A percentile compares a stretch with the other conserved stretches of the same genome.
Conservation (phyloP, 2,888 invertebrate genomes). For the Helobdella robusta region DNA sequence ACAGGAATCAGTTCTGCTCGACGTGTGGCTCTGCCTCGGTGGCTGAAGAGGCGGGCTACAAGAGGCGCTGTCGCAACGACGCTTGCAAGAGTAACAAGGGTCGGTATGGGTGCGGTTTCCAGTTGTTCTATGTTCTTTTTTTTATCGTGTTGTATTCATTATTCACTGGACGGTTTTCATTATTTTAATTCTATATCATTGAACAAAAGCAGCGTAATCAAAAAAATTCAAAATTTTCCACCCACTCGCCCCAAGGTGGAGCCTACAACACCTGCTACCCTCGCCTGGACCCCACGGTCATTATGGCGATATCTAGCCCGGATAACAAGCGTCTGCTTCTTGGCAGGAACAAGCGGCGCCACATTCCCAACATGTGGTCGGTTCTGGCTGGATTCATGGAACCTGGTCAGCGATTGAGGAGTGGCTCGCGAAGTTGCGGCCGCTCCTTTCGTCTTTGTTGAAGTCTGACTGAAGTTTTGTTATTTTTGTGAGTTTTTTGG, state of each 20-base stretch:
- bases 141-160: not conserved
- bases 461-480: too few relatives aligned
- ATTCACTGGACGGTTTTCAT: too few relatives aligned
- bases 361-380: slow-evolving; percentile 53
- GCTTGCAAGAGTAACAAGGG: slow-evolving; percentile 44
- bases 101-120: too few relatives aligned
- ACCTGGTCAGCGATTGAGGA: too few relatives aligned
- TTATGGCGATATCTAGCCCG: slow-evolving; percentile 51
- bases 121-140: slow-evolving; percentile 1
- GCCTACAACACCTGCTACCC: slow-evolving; percentile 48
- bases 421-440: too few relatives aligned
- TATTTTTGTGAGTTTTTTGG: too few relatives aligned
- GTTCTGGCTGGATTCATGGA: slow-evolving; percentile 56
- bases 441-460: too few relatives aligned
- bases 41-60: slow-evolving; percentile 45
- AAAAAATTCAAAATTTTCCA: not conserved
- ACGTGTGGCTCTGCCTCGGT: slow-evolving; percentile 47
- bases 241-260: slow-evolving; percentile 35
- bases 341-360: slow-evolving; percentile 50
- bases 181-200: too few relatives aligned
- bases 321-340: slow-evolving; percentile 50
- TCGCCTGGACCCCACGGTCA: slow-evolving; percentile 50
- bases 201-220: too few relatives aligned
- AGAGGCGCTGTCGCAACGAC: slow-evolving; percentile 40
- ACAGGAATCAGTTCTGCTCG: slow-evolving; percentile 49